phyloP scores from a whole-genome alignment of 2,888 invertebrate species.

The Suillia variegata region DNA sequence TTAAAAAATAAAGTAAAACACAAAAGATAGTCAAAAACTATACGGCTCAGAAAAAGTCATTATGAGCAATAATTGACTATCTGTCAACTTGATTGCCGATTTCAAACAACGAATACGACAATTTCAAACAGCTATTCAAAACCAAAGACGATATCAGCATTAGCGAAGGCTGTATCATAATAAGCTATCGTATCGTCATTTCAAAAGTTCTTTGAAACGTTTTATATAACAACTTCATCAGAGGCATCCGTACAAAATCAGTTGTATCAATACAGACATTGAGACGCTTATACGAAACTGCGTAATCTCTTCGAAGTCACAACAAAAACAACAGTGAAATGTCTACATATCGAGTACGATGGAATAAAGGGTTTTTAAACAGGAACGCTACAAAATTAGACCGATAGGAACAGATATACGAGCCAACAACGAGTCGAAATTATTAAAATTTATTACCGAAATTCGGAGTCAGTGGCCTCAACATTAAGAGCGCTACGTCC shows the following conservation, averaged over 20 bases:
- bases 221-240: conserved; percentile 35
- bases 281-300: conserved; percentile 36
- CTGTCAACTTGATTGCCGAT: conserved; percentile 22
- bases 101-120: conserved; percentile 2
- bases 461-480: too few species aligned
- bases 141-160: conserved; percentile 25
- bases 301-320: conserved; percentile 37
- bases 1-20: conserved; percentile 17
- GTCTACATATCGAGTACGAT: conserved; percentile 60
- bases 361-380: too few species aligned
- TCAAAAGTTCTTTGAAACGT: conserved; percentile 23
- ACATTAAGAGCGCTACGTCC: too few species aligned
- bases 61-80: background rate
- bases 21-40: conserved; percentile 8
- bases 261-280: conserved; percentile 39
- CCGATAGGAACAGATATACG: too few species aligned
- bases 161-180: conserved; percentile 25
- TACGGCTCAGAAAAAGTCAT: conserved; percentile 9
- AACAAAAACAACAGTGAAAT: conserved; percentile 32
- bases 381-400: too few species aligned
- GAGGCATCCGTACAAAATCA: conserved; percentile 28
- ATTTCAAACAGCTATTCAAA: conserved; percentile 23
- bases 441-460: too few species aligned
- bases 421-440: too few species aligned
- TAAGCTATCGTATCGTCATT: conserved; percentile 26